Evolutionary conservation across 1,140 invertebrate genomes (phyloP).

Genomic region (Bathynomus jamesi): DNA sequence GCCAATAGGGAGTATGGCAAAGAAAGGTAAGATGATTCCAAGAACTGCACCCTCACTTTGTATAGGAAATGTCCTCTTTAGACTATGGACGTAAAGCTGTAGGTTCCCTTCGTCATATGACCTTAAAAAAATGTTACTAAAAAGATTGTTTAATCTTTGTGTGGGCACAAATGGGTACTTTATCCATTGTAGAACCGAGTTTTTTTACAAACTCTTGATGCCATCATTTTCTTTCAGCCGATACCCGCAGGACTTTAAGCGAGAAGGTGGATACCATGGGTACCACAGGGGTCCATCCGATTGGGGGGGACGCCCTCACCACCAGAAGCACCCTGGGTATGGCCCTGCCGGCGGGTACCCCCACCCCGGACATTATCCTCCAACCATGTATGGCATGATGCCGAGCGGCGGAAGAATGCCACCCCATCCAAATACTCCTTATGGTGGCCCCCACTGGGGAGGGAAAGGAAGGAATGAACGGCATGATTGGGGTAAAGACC

Average conservation of each 20-base stretch:
- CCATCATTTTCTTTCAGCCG: slow-evolving; percentile 15
- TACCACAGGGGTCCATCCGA: slow-evolving; percentile 22
- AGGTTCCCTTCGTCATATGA: neutral
- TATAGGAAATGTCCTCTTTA: neutral
- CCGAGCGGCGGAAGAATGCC: slow-evolving; percentile 11
- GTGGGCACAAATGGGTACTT: neutral
- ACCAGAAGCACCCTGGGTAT: slow-evolving; percentile 19
- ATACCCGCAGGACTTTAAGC: slow-evolving; percentile 26
- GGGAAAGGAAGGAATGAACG: slow-evolving; percentile 20
- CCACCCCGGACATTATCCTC: slow-evolving; percentile 8
- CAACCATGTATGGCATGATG: slow-evolving; percentile 15
- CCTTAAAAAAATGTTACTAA: neutral
- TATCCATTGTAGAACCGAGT: neutral
- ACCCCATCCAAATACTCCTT: slow-evolving; percentile 12
- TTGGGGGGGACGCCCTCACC: slow-evolving; percentile 11
- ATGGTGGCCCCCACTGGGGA: slow-evolving; percentile 18
- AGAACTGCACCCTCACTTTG: neutral
- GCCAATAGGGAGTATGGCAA: neutral
- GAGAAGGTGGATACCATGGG: slow-evolving; percentile 19
- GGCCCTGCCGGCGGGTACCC: slow-evolving; percentile 16
- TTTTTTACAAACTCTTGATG: no score
- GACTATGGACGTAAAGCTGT: no score
- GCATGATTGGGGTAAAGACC: slow-evolving; percentile 13
- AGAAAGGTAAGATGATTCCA: neutral
- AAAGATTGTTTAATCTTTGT: neutral